Conservation (phyloP, 2,113 vertebrate genomes). For the Hemiprocne comata region DNA sequence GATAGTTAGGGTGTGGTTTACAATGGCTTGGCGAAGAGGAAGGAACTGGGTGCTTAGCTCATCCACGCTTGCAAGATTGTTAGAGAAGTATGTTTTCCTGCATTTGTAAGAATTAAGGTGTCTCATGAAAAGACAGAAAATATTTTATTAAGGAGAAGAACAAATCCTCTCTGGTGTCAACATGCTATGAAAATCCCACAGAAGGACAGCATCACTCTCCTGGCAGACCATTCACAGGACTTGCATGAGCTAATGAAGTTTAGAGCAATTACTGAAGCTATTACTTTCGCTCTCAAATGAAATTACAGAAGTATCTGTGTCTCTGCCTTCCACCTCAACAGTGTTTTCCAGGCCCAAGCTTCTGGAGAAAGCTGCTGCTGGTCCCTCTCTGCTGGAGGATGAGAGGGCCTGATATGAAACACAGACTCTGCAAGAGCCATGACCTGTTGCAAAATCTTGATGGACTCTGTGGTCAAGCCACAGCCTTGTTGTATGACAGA, state of each 20-base stretch:
- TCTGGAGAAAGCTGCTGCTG: background rate
- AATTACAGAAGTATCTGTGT: background rate
- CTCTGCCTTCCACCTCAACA: background rate
- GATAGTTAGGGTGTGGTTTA: conserved; percentile 49
- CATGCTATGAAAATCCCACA: background rate
- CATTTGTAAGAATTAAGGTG: background rate
- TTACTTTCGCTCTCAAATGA: background rate
- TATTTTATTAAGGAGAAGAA: background rate
- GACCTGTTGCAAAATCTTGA: background rate
- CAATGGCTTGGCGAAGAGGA: conserved; percentile 27
- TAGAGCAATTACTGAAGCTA: background rate
- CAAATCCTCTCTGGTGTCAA: background rate
- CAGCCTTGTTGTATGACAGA: background rate
- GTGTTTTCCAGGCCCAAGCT: background rate
- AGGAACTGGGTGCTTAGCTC: conserved; percentile 55
- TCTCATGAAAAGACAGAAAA: background rate
- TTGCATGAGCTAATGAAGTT: background rate
- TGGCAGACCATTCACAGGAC: background rate
- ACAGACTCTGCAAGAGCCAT: background rate
- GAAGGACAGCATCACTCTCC: background rate
- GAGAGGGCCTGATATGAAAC: background rate
- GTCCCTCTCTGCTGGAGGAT: background rate
- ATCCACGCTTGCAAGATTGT: background rate
- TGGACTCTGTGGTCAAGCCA: background rate
- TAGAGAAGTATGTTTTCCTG: background rate